A percentile compares a stretch with the other conserved stretches of the same genome.
phyloP scores from a whole-genome alignment of 2,113 vertebrate genomes.

The Noctilio leporinus region DNA sequence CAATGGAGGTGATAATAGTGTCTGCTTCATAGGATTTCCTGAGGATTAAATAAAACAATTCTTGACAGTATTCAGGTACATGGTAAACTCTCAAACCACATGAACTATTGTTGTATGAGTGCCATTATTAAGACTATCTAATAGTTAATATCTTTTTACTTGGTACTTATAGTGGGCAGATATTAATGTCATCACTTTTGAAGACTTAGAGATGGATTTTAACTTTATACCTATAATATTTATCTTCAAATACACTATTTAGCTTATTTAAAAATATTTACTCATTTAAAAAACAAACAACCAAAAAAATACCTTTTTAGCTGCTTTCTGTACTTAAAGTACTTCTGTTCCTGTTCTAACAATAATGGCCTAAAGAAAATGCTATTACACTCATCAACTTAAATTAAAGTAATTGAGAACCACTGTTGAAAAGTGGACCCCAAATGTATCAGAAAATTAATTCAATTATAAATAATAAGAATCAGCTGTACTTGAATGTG shows the following conservation, averaged over 20 bases:
- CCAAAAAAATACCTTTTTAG: too few species aligned
- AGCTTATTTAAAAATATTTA: conserved; percentile 40
- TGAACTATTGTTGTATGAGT: neutral
- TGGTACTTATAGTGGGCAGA: neutral
- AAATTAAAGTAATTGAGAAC: conserved; percentile 65
- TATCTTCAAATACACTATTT: neutral
- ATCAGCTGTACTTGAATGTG: conserved; percentile 43
- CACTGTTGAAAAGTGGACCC: conserved; percentile 15
- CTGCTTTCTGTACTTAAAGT: conserved; percentile 9
- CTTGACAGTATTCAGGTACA: neutral
- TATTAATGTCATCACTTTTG: neutral
- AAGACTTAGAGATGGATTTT: neutral
- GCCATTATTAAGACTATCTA: neutral
- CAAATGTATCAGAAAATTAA: conserved; percentile 63
- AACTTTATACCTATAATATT: neutral
- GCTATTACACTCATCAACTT: conserved; percentile 40
- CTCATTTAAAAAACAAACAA: neutral
- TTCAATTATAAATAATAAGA: conserved; percentile 68
- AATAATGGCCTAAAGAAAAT: conserved; percentile 44
- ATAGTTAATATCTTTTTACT: neutral
- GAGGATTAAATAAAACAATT: neutral
- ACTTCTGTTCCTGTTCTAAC: conserved; percentile 11
- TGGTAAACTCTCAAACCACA: neutral
- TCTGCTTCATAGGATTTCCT: neutral
- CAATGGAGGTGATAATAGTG: neutral